These are phyloP conservation scores for Drosophila tristis DNA, from an alignment of 1,140 invertebrate genomes.

Conservation along the genomic window DNA sequence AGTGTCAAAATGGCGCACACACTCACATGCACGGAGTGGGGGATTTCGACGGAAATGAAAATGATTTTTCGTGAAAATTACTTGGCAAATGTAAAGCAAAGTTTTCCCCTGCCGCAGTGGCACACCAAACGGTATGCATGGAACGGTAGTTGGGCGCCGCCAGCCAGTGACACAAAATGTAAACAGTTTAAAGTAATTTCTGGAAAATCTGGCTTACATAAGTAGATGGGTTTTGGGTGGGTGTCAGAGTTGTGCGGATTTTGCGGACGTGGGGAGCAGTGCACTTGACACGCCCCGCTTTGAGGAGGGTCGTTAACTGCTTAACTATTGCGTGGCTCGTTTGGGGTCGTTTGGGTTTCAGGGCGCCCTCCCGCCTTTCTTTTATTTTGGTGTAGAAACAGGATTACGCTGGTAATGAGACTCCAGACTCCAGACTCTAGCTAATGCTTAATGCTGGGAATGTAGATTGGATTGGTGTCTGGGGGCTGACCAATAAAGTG, in stretches of 20 bases:
- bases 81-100: conserved; percentile 50
- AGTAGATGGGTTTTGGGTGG: conserved; percentile 1
- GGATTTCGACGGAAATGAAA: conserved; percentile 49
- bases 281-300: conserved; percentile 54
- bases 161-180: conserved; percentile 52
- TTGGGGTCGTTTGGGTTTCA: conserved; percentile 20
- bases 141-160: neutral
- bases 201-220: conserved; percentile 12
- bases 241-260: conserved; percentile 9
- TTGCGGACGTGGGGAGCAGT: conserved; percentile 39
- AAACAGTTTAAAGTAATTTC: conserved; percentile 71
- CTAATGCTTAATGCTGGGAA: conserved; percentile 22
- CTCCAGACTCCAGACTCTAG: conserved; percentile 31
- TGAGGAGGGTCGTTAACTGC: conserved; percentile 60
- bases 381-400: conserved; percentile 30
- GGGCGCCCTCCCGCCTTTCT: neutral
- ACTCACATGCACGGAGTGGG: neutral
- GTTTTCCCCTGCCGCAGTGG: conserved; percentile 1
- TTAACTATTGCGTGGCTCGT: conserved; percentile 54
- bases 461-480: conserved; percentile 36
- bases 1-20: conserved; percentile 67
- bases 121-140: neutral
- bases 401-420: conserved; percentile 52
- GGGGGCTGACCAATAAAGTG: conserved; percentile 35
- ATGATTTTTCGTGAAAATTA: conserved; percentile 69